A percentile compares a stretch with the other conserved stretches of the same genome.
Conservation (phyloP, 2,113 vertebrate species). For the Fulica atra region DNA sequence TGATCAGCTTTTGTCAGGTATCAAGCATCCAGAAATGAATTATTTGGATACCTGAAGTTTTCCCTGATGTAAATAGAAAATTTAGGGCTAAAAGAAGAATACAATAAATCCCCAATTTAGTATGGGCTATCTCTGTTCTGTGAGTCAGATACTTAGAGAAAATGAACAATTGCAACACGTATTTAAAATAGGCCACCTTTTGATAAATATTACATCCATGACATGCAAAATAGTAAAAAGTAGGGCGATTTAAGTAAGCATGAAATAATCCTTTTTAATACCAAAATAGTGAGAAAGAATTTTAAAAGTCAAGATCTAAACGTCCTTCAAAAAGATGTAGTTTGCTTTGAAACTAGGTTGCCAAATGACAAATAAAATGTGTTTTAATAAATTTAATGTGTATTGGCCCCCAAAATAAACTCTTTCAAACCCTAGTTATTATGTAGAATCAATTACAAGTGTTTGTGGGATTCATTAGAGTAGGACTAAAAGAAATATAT, state of each 20-base stretch:
- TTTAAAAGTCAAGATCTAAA: neutral
- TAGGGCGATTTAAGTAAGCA: neutral
- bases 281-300: neutral
- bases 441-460: neutral
- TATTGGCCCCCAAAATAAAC: neutral
- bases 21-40: neutral
- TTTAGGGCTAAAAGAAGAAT: neutral
- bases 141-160: neutral
- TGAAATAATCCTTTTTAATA: constrained; percentile 36
- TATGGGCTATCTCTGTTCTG: neutral
- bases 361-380: neutral
- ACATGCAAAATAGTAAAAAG: constrained; percentile 43
- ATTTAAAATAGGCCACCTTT: constrained; percentile 26
- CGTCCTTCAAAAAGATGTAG: neutral
- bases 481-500: neutral
- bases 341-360: constrained; percentile 1
- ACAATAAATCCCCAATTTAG: neutral
- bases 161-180: neutral
- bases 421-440: neutral
- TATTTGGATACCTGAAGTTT: neutral
- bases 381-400: neutral
- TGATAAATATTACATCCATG: constrained; percentile 27
- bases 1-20: neutral
- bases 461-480: neutral
- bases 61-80: neutral